Conservation (phyloP, 2,113 vertebrate species). For the Syngnathoides biaculeatus region DNA sequence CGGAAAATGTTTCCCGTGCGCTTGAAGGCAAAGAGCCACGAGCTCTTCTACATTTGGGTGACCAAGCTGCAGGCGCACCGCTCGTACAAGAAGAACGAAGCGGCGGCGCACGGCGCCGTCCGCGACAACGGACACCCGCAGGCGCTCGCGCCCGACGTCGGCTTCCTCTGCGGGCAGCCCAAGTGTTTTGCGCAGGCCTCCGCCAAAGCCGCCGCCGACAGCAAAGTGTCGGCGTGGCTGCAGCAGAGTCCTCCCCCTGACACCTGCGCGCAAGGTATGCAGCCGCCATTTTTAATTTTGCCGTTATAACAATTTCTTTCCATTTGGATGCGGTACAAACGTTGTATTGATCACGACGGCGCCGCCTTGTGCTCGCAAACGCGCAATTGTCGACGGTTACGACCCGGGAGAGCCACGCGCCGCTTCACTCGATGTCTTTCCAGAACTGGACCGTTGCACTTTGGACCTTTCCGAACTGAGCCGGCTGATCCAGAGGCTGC, state of each 20-base stretch:
- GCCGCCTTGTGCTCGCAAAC: too few species aligned
- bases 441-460: slow-evolving; percentile 83
- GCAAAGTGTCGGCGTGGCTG: slow-evolving; percentile 83
- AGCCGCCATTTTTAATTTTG: not conserved
- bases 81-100: slow-evolving; percentile 72
- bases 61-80: slow-evolving; percentile 85
- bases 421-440: not conserved
- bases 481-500: slow-evolving; percentile 79
- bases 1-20: not conserved
- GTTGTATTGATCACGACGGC: too few species aligned
- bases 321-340: too few species aligned
- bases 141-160: not conserved
- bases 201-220: slow-evolving; percentile 55
- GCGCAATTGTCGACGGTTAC: not conserved
- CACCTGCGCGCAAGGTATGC: slow-evolving; percentile 79
- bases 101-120: slow-evolving; percentile 51
- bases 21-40: slow-evolving; percentile 82
- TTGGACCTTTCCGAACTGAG: slow-evolving; percentile 81
- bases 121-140: slow-evolving; percentile 59
- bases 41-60: slow-evolving; percentile 88
- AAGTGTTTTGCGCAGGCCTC: slow-evolving; percentile 2
- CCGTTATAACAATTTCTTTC: too few species aligned
- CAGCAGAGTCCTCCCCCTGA: slow-evolving; percentile 80
- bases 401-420: not conserved
- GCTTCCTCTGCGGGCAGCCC: not conserved